Evolutionary conservation across 2,888 invertebrate species (phyloP).

Genomic region (Hydroisotoma schaefferi): DNA sequence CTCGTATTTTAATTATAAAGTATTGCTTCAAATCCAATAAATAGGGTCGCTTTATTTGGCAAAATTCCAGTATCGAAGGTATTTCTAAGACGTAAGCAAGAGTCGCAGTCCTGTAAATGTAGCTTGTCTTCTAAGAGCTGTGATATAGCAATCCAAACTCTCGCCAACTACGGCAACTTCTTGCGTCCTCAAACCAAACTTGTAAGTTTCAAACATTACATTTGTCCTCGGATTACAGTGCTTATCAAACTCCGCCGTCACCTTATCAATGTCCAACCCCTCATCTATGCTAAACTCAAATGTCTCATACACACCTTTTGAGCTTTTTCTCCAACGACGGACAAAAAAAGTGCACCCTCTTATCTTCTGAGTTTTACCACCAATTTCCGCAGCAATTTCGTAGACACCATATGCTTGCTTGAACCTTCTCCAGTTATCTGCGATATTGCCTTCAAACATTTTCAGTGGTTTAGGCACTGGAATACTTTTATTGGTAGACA

Average conservation of each 20-base stretch:
- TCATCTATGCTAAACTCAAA: background rate
- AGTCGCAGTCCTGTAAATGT: too few species aligned
- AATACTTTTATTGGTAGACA: too few species aligned
- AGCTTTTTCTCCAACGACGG: background rate
- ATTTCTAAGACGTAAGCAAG: too few species aligned
- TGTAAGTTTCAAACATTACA: constrained; percentile 1
- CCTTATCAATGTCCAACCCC: background rate
- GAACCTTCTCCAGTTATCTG: constrained; percentile 1
- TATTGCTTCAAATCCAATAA: too few species aligned
- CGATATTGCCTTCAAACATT: background rate
- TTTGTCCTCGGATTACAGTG: background rate
- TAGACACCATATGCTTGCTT: background rate
- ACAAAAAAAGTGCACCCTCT: background rate
- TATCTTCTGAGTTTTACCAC: background rate
- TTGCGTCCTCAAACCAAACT: background rate
- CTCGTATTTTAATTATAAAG: too few species aligned
- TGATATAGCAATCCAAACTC: background rate
- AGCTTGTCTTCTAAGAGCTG: background rate
- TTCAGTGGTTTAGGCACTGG: background rate
- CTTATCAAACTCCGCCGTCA: background rate
- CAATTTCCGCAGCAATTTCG: background rate
- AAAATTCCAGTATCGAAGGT: too few species aligned
- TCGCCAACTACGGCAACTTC: background rate
- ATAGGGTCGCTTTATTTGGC: too few species aligned
- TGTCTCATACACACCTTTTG: background rate